Conservation (phyloP, 2,113 vertebrate species). For the Herpetotheres cachinnans region DNA sequence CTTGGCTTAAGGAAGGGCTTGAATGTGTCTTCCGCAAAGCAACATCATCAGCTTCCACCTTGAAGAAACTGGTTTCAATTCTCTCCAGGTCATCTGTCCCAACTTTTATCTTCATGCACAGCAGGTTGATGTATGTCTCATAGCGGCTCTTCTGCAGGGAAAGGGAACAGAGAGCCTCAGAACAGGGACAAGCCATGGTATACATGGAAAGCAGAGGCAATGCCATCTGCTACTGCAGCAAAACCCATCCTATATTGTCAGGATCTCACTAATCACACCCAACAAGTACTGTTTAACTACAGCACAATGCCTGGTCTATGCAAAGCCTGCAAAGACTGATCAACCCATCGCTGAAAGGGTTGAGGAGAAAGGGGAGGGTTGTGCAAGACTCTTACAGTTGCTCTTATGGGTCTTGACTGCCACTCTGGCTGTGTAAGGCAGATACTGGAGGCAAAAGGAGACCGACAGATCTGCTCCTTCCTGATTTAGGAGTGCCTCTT, state of each 20-base stretch:
- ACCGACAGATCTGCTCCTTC: not conserved
- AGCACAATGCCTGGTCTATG: not conserved
- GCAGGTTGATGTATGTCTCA: constrained; percentile 90
- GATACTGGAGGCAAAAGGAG: not conserved
- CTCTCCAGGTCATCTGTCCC: constrained; percentile 93
- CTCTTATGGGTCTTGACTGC: not conserved
- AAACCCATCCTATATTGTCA: not conserved
- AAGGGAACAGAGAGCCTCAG: constrained; percentile 10
- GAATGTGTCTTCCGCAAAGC: constrained; percentile 92
- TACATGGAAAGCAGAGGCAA: not conserved
- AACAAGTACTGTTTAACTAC: not conserved
- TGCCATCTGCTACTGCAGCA: not conserved
- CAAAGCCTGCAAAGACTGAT: not conserved
- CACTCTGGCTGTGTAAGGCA: not conserved
- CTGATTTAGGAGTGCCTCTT: not conserved
- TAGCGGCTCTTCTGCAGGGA: constrained; percentile 90
- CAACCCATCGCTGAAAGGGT: not conserved
- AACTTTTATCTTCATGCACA: constrained; percentile 86
- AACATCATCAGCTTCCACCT: constrained; percentile 79
- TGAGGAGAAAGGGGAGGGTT: not conserved
- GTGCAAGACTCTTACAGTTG: not conserved
- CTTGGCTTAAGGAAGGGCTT: constrained; percentile 90
- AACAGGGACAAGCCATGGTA: not conserved
- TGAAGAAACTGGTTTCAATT: constrained; percentile 87
- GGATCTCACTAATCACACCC: not conserved